phyloP scores from a whole-genome alignment of 2,888 invertebrate species.

The Lasioglossum malachurum region DNA sequence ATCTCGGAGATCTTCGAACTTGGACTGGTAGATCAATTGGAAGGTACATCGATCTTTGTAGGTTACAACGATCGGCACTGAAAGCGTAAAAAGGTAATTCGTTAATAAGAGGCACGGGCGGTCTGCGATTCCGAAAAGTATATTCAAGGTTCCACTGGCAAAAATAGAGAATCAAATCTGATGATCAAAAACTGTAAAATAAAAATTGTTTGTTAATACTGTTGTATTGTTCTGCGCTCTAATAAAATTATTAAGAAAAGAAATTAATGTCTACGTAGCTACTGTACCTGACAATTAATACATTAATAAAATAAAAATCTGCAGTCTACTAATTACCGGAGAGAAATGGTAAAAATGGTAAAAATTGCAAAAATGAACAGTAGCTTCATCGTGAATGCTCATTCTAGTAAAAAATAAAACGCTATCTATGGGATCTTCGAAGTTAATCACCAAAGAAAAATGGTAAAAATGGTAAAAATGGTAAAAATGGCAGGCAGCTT shows the following conservation, averaged over 20 bases:
- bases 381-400: too few relatives aligned
- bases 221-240: background rate
- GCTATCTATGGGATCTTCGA: background rate
- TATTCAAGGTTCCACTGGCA: background rate
- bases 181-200: background rate
- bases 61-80: conserved; percentile 73
- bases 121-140: conserved; percentile 66
- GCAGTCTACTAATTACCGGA: background rate
- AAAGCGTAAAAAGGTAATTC: conserved; percentile 80
- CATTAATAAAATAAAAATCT: background rate
- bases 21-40: background rate
- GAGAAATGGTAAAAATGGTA: background rate
- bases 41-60: conserved; percentile 33
- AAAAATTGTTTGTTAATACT: background rate
- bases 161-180: background rate
- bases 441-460: background rate
- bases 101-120: conserved; percentile 73
- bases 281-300: too few relatives aligned
- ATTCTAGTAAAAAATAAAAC: background rate
- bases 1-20: conserved; percentile 26
- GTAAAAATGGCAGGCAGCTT: background rate
- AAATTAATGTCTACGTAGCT: background rate
- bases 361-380: too few relatives aligned
- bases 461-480: background rate
- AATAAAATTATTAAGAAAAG: background rate